Base-by-base conservation (phyloP, 2,888 invertebrate genomes). In the Eristalinus sepulchralis region DNA sequence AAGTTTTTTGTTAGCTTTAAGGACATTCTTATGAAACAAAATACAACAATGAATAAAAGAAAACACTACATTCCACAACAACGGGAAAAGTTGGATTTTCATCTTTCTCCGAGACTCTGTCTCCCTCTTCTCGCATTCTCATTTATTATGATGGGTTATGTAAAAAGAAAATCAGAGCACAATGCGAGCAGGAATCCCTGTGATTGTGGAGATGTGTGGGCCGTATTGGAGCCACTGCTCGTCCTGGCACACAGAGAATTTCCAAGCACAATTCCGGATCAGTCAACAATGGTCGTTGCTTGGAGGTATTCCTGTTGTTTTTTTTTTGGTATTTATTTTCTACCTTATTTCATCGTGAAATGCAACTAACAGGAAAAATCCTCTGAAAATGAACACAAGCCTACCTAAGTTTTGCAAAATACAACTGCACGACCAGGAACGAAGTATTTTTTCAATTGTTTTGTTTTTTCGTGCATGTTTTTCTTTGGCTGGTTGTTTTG, bases 21-120 rank as follows among this genome's bases (percentile, higher is more conserved):
- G 78, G 86, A 86, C 82, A 68, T 78, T 78, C 75, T 72, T 47
- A 57, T 77, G 53, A 64, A 76, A 72, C 80, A 60, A 57, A 64
- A 17, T 70, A 53, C 73, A 78, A 73, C 75, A 82, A 86, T 73
- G 78, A 78, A 83, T 83, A 83, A 73, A 81, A 67, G 62, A 85
- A 86, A 82, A 78, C 85, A 82, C 70, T 67, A 78, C 66, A 66
- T 86, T 86, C 77, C 63, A 81, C 77, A 86, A 82, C 73, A 78
- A 77, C 17, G 62, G 73, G 11, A 55, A 68, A 78, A 85, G 85
- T 82, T 85, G 67, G 68, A 85, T 77, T 86, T 78, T 55, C 84
- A 68, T 73, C 64, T 70, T 73, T 59, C 33, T 36, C 60, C 53
- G 17, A 47, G 6, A 17, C 17, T 3, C n/a, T 47, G 59, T 36